Conservation (phyloP, 2,888 invertebrate species). For the Sarcophaga caerulescens region DNA sequence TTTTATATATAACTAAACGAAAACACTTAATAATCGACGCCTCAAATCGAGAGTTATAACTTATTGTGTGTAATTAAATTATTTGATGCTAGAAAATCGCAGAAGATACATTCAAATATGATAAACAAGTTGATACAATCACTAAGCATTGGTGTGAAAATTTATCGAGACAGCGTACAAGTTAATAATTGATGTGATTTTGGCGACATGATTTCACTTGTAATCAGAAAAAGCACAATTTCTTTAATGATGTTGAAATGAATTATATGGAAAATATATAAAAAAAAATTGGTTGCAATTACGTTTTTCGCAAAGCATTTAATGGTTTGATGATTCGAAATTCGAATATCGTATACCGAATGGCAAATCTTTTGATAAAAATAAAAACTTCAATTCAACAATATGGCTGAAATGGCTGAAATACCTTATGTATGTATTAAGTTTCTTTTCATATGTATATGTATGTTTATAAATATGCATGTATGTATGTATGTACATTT, state of each 20-base stretch:
- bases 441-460: neutral
- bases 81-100: neutral
- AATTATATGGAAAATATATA: neutral
- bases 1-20: too few relatives aligned
- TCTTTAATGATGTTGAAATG: neutral
- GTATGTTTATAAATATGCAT: neutral
- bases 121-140: slow-evolving; percentile 5
- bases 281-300: slow-evolving; percentile 28
- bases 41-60: slow-evolving; percentile 54
- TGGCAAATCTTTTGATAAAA: slow-evolving; percentile 13
- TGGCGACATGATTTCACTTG: neutral
- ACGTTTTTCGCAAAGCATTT: slow-evolving; percentile 1
- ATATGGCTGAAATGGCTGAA: slow-evolving; percentile 44
- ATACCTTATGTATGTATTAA: slow-evolving; percentile 19
- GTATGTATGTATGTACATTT: neutral
- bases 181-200: neutral
- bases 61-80: neutral
- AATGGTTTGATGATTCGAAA: neutral
- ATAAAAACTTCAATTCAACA: neutral
- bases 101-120: slow-evolving; percentile 4
- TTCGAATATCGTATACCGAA: neutral
- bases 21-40: too few relatives aligned
- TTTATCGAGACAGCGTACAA: neutral
- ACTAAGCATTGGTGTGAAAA: slow-evolving; percentile 23
- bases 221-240: neutral